phyloP scores from a whole-genome alignment of 1,140 invertebrate genomes.

The Chionoecetes opilio region DNA sequence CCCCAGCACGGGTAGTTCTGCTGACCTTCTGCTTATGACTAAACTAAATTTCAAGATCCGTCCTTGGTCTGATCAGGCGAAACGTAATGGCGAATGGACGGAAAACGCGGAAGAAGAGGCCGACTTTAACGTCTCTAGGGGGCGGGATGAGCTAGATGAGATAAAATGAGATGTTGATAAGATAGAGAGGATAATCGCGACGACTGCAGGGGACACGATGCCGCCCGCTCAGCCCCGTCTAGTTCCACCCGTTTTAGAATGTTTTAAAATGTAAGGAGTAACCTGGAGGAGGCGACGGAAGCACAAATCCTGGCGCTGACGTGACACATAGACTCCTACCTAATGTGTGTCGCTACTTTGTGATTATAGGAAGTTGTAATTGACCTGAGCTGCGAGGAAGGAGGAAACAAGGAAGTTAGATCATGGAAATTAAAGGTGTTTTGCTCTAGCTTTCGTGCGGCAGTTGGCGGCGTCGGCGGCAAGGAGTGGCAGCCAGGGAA shows the following conservation, averaged over 20 bases:
- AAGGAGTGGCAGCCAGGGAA: constrained; percentile 45
- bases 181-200: constrained; percentile 73
- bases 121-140: constrained; percentile 66
- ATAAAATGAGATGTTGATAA: constrained; percentile 79
- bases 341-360: no score
- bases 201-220: constrained; percentile 73
- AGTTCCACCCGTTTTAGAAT: constrained; percentile 24
- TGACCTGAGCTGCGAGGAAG: no score
- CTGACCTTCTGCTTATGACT: background rate
- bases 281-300: background rate
- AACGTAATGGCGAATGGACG: background rate
- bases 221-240: background rate
- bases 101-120: constrained; percentile 27
- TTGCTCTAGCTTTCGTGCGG: constrained; percentile 35
- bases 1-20: background rate
- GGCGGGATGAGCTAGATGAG: constrained; percentile 76
- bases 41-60: background rate
- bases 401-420: background rate
- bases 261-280: constrained; percentile 41
- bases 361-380: no score
- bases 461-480: background rate
- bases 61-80: background rate
- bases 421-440: background rate
- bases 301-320: background rate
- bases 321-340: background rate